These are phyloP conservation scores for Trichogramma evanescens DNA, from an alignment of 2,888 invertebrate species.

Conservation along the genomic window DNA sequence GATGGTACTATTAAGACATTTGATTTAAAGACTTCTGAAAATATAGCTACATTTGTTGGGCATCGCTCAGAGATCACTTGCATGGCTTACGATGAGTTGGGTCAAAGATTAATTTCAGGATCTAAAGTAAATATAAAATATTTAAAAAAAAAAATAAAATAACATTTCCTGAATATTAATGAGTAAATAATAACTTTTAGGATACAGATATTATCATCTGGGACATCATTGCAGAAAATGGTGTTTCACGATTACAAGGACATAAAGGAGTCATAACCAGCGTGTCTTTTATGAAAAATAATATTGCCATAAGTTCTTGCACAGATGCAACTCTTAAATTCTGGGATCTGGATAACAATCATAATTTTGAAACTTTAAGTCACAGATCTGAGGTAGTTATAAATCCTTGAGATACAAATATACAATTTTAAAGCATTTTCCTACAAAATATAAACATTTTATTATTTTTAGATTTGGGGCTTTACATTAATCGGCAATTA, in stretches of 20 bases:
- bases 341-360: conserved; percentile 92
- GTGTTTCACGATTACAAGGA: conserved; percentile 80
- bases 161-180: not conserved
- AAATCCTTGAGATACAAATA: conserved; percentile 1
- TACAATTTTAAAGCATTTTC: conserved; percentile 7
- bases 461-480: conserved; percentile 67
- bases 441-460: conserved; percentile 5
- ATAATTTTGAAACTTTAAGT: conserved; percentile 91
- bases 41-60: conserved; percentile 68
- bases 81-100: conserved; percentile 74
- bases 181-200: conserved; percentile 43
- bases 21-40: conserved; percentile 66
- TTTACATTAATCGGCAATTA: conserved; percentile 71
- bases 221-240: conserved; percentile 89
- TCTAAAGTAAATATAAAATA: conserved; percentile 57
- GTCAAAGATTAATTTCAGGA: conserved; percentile 82
- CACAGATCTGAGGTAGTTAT: conserved; percentile 69
- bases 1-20: conserved; percentile 84
- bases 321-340: conserved; percentile 94
- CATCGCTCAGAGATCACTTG: conserved; percentile 80
- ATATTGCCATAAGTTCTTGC: conserved; percentile 72
- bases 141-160: not conserved
- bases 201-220: conserved; percentile 92
- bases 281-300: conserved; percentile 64
- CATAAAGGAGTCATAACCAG: conserved; percentile 88